Conservation (phyloP, 2,113 vertebrate species). For the Agapornis roseicollis region DNA sequence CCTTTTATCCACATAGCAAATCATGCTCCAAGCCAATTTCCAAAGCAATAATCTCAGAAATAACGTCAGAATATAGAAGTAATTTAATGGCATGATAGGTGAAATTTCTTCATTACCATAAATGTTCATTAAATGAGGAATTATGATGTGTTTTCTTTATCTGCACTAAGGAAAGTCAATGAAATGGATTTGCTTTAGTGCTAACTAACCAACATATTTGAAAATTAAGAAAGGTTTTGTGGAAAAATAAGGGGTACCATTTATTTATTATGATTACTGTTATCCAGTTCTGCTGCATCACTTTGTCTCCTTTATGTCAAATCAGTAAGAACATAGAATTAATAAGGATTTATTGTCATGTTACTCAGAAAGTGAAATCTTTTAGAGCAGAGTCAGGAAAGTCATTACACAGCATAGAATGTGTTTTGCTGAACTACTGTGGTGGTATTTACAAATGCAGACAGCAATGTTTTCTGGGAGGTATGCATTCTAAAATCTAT, state of each 20-base stretch:
- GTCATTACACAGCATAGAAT: neutral
- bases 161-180: neutral
- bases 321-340: neutral
- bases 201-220: neutral
- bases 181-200: neutral
- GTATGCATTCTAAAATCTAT: neutral
- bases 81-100: neutral
- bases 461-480: neutral
- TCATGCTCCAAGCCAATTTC: neutral
- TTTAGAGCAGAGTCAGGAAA: neutral
- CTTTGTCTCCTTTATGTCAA: neutral
- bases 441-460: neutral
- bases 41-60: neutral
- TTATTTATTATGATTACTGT: neutral
- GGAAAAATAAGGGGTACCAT: neutral
- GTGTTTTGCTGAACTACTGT: neutral
- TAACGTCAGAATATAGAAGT: neutral
- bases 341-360: neutral
- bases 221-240: neutral
- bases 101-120: neutral
- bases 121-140: neutral
- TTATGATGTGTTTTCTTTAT: neutral
- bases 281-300: neutral
- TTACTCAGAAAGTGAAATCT: neutral
- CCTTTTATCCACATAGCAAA: neutral